Base-by-base conservation (phyloP, 1,140 invertebrate species). In the Cepaea nemoralis region DNA sequence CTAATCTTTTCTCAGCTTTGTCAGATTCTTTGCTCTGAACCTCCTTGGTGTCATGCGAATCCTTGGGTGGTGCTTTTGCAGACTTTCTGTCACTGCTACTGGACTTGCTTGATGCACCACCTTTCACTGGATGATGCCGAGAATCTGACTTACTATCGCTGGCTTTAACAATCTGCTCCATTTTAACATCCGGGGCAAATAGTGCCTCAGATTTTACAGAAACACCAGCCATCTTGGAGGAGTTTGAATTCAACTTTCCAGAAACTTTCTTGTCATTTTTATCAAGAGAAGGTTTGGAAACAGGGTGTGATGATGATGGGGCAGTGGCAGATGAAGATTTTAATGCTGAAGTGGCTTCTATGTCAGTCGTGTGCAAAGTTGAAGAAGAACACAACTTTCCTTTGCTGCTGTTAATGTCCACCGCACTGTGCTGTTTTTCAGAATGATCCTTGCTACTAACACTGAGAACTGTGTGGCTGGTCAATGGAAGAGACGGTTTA, bases 11-110 rank as follows among this genome's bases (percentile, higher is more conserved):
- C 5, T 74, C 77, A 35, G 70, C 19, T 50, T 63, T 55, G 35
- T 70, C 77, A 37, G 22, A 33, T 84, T 92, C 92, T 85, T 82
- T 83, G 63, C 45, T 86, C 84, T 37, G 39, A 50, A 45, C 40
- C 48, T 39, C 35, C 31, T 82, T 69, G 70, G 73, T 84, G 40
- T 85, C 77, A 24, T 63, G 87, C 78, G 66, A 80, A 77, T 86
- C 84, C 80, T 83, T 84, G 6, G 77, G 70, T 5, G 80, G 45
- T 5, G 71, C 33, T 31, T 82, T 84, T 22, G 75, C n/a, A 45
- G 40, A 22, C 74, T 83, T 83, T 48, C 55, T 83, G 31, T 83
- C 86, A 82, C 80, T 82, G 22, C 24, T 78, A 35, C 31, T 59
- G 5, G 42, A 59, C 69, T 74, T 66, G 70, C 55, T 83, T 75